Base-by-base conservation (phyloP, 92 coral and sea anemone species). In the Porites divaricata region DNA sequence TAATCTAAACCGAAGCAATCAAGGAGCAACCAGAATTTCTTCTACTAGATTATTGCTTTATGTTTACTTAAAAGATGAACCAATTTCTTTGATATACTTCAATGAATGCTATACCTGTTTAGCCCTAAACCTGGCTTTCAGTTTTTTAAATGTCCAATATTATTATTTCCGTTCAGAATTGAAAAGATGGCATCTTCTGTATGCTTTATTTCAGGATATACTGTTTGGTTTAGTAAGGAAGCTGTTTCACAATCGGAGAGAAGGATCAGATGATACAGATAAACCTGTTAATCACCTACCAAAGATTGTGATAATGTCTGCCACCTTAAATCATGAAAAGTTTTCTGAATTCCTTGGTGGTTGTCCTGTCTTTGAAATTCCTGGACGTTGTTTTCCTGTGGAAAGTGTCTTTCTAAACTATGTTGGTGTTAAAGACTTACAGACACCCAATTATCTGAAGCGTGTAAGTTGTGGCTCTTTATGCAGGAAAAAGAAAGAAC, bases 361-460 rank as follows among this genome's bases (percentile, higher is more conserved):
- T 59, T 95, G 98, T 84, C 98, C 98, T 68, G 95, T 95, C 78
- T 85, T 95, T 81, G 95, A 95, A 59, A 95, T 95, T 24, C 98
- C 98, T 26, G 98, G 98, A 10, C 89, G 95, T 52, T 88, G 90
- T 72, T 93, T 63, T 82, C 95, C 98, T 63, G 98, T 95, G 67
- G 90, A 92, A 59, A 85, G 84, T 14, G 67, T 86, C 25, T 93
- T 91, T 70, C 87, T 95, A 73, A 88, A 93, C 81, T 90, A 84
- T 81, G 85, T 95, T 49, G 90, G 94, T 51, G 73, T 90, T 41
- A 84, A 87, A 65, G 93, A 93, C 83, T 79, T 95, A 48, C 79
- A 90, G 71, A 93, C 86, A 75, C 98, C 98, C 8, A 91, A 87
- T 59, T 95, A 95, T 88, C 81, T 95, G 51, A 90, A 87, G 24